Base-by-base conservation (phyloP, 1,140 invertebrate genomes). In the Alviniconcha marisindica region DNA sequence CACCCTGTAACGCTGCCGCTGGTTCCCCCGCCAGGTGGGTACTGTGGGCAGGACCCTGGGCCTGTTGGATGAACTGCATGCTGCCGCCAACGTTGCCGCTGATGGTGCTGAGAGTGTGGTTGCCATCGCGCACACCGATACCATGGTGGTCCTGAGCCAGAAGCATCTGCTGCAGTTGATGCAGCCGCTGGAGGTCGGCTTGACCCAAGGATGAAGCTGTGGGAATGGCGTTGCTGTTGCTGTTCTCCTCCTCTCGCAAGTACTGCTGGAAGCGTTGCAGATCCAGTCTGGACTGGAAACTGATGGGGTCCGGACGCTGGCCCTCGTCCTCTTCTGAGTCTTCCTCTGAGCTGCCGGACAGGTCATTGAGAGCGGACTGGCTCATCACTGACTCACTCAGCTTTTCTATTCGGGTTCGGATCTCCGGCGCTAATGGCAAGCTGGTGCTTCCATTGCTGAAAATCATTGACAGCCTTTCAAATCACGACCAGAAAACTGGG, bases 311-410 rank as follows among this genome's bases (percentile, higher is more conserved):
- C 31, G 83, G 84, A 28, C 40, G 56, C 40, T 81, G 71, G 48
- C 74, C 69, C 36, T 84, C 82, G 76, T 86, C 82, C 15, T 40
- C 51, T 24, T 71, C 54, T 18, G n/a, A 44, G n/a, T 71, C 56
- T 12, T 33, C 33, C 2, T 5, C 63, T 69, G n/a, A 73, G 54
- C 21, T 48, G 89, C 87, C 90, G 77, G 89, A 89, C 10, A 91
- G 42, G 54, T 92, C 90, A 90, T 92, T 92, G 1, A 92, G 81
- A 14, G 92, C 91, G 24, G 88, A 89, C 42, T 87, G 81, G 63
- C 90, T 85, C 89, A 91, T 90, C n/a, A 91, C 81, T 15, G 89
- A 90, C 42, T 92, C 89, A 90, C 92, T 92, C 0, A 92, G 82
- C 31, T 87, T 85, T 42, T 92, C 91, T 14, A 84, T 84, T 36